Percentiles rank a stretch among this genome's conserved stretches.
Conservation (phyloP, 2,797 vertebrate genomes). For the Denticeps clupeoides region DNA sequence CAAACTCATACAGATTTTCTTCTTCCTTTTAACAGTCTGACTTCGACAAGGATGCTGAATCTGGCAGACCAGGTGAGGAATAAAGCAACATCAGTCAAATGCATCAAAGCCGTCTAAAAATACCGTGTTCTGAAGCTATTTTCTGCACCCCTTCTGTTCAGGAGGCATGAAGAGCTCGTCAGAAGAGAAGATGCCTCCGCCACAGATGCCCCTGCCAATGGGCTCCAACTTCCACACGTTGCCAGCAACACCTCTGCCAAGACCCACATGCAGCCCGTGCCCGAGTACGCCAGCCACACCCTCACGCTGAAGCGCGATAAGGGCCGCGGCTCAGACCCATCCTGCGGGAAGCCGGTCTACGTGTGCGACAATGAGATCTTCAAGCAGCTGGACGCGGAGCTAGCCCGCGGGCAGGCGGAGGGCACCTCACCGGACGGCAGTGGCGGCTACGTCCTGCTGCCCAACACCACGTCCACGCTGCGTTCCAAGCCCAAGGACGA, state of each 20-base stretch:
- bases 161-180: conserved; percentile 82
- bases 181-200: conserved; percentile 77
- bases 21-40: conserved; percentile 72
- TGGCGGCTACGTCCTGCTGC: conserved; percentile 79
- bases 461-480: conserved; percentile 83
- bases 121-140: not conserved
- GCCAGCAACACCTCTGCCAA: conserved; percentile 82
- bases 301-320: conserved; percentile 91
- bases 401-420: conserved; percentile 75
- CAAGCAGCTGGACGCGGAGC: conserved; percentile 84
- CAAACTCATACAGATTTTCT: not conserved
- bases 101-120: not conserved
- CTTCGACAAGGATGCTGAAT: conserved; percentile 94
- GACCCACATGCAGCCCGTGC: conserved; percentile 79
- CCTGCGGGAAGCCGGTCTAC: conserved; percentile 77
- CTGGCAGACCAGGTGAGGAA: conserved; percentile 92
- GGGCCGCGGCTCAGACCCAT: conserved; percentile 54
- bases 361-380: conserved; percentile 93
- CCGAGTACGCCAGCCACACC: conserved; percentile 89
- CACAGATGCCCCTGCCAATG: conserved; percentile 76
- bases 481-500: conserved; percentile 86
- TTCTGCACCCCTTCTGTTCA: conserved; percentile 43
- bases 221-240: conserved; percentile 90
- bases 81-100: not conserved
- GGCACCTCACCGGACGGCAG: conserved; percentile 63